A percentile compares a stretch with the other conserved stretches of the same genome.
Conservation (phyloP, 2,888 invertebrate genomes). For the Drosophila emarginata region DNA sequence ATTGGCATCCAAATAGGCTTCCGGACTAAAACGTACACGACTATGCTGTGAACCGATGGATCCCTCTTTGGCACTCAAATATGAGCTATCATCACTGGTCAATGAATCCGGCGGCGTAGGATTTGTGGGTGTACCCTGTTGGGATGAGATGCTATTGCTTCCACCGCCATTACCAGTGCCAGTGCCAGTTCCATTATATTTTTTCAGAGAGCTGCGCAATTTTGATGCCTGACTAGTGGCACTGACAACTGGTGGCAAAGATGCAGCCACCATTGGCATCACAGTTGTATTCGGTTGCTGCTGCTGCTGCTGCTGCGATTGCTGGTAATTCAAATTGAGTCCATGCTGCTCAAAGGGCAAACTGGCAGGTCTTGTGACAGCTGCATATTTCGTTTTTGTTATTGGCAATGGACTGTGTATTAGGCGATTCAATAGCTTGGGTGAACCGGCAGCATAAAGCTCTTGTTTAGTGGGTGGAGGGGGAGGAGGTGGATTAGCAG, state of each 20-base stretch:
- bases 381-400: conserved; percentile 61
- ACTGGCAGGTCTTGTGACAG: conserved; percentile 80
- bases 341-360: conserved; percentile 83
- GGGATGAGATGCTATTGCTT: conserved; percentile 81
- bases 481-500: conserved; percentile 6
- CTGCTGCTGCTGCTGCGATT: conserved; percentile 8
- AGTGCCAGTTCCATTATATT: conserved; percentile 83
- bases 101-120: conserved; percentile 93
- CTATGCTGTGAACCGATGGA: conserved; percentile 87
- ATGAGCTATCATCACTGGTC: conserved; percentile 94
- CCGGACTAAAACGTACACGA: conserved; percentile 90
- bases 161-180: conserved; percentile 9
- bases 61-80: conserved; percentile 92
- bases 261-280: background rate
- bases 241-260: conserved; percentile 14
- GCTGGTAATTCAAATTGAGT: conserved; percentile 49
- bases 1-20: conserved; percentile 86
- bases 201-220: conserved; percentile 90
- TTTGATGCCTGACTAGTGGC: conserved; percentile 82
- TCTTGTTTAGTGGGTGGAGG: conserved; percentile 75
- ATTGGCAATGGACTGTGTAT: conserved; percentile 68
- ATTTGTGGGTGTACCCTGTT: conserved; percentile 87
- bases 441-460: conserved; percentile 74
- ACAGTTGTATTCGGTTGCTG: background rate
- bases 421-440: conserved; percentile 73